These are phyloP conservation scores for Microcebus griseorufus DNA, from an alignment of 2,113 vertebrate genomes.

Conservation along the genomic window DNA sequence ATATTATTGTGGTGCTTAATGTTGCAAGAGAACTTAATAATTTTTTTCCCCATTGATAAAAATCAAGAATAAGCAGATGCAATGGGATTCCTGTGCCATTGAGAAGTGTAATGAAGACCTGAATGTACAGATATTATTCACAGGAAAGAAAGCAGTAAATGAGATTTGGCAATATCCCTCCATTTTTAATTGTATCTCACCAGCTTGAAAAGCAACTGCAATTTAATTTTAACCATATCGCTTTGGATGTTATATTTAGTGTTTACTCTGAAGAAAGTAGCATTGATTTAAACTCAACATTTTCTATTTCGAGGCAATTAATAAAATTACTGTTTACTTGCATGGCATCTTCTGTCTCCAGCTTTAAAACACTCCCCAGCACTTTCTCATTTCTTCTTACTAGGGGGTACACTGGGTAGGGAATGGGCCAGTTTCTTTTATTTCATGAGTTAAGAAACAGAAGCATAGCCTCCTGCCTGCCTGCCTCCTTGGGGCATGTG, in stretches of 20 bases:
- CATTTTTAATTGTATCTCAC: constrained; percentile 72
- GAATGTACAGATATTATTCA: constrained; percentile 60
- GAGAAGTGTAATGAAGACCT: constrained; percentile 53
- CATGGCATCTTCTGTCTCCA: constrained; percentile 62
- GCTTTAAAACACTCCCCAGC: constrained; percentile 31
- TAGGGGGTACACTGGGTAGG: too few species aligned
- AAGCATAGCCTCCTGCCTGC: not conserved
- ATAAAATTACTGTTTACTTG: constrained; percentile 79
- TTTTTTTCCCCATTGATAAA: constrained; percentile 63
- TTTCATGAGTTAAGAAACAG: not conserved
- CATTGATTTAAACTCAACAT: constrained; percentile 73
- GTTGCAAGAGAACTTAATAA: constrained; percentile 31
- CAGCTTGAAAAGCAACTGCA: constrained; percentile 65
- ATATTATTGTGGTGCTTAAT: not conserved
- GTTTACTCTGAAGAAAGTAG: constrained; percentile 78
- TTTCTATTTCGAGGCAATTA: constrained; percentile 82
- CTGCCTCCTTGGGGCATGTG: not conserved
- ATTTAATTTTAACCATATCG: constrained; percentile 80
- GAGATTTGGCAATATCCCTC: constrained; percentile 49
- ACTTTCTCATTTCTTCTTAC: constrained; percentile 16
- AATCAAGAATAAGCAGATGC: constrained; percentile 62
- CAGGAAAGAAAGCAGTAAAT: constrained; percentile 61
- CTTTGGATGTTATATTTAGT: constrained; percentile 69
- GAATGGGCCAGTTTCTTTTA: not conserved
- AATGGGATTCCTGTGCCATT: constrained; percentile 31